Conservation (phyloP, 2,797 vertebrate genomes). For the Orestias chungarensis region DNA sequence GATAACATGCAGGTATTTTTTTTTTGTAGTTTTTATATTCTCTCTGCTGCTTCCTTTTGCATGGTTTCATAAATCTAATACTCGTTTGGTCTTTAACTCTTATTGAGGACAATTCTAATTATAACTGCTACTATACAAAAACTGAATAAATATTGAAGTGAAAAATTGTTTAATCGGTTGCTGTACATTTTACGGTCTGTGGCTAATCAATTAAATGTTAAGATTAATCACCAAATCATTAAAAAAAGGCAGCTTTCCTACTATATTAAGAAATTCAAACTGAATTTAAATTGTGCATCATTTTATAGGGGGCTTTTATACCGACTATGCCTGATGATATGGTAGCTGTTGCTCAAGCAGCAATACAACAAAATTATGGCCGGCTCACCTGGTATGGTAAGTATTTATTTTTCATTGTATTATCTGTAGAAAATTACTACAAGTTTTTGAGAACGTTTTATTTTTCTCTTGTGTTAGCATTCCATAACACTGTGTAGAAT, state of each 20-base stretch:
- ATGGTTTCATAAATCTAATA: not conserved
- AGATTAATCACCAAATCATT: too few relatives aligned
- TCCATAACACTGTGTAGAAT: not conserved
- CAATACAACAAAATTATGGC: not conserved
- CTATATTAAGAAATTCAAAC: too few relatives aligned
- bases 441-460: not conserved
- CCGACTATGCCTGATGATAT: conserved; percentile 92
- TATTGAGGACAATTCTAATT: not conserved
- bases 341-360: conserved; percentile 63
- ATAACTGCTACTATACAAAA: not conserved
- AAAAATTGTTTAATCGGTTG: not conserved
- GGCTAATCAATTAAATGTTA: too few relatives aligned
- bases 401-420: conserved; percentile 50
- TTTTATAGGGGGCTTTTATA: conserved; percentile 80
- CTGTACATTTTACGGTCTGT: not conserved
- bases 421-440: not conserved
- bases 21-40: not conserved
- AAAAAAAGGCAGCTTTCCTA: too few relatives aligned
- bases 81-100: not conserved
- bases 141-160: not conserved
- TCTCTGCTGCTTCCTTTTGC: not conserved
- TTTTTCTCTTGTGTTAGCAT: not conserved
- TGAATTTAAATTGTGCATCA: not conserved
- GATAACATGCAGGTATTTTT: conserved; percentile 81
- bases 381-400: conserved; percentile 83